phyloP scores from a whole-genome alignment of 1,140 invertebrate genomes.

The Zaprionus lachaisei region DNA sequence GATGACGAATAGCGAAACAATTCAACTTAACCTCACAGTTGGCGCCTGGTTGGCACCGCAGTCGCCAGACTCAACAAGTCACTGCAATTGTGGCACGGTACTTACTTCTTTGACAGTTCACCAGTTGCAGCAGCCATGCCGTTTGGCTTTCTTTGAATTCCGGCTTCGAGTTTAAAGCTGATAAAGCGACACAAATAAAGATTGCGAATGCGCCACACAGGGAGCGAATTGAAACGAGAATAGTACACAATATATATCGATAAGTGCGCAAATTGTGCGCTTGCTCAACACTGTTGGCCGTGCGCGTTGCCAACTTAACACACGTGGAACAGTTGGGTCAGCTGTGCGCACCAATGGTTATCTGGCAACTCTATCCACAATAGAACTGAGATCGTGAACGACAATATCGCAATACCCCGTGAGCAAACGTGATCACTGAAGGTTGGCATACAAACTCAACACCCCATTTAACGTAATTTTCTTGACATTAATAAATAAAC shows the following conservation, averaged over 20 bases:
- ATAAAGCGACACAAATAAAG: constrained; percentile 21
- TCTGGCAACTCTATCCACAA: constrained; percentile 20
- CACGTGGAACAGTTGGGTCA: constrained; percentile 33
- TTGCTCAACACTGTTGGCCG: not conserved
- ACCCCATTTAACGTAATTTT: not conserved
- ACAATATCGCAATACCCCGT: not conserved
- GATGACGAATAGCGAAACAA: constrained; percentile 21
- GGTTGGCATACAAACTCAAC: not conserved
- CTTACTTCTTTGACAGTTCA: constrained; percentile 83
- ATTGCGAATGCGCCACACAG: constrained; percentile 43
- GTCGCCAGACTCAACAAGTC: not conserved
- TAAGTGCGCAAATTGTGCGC: constrained; percentile 9
- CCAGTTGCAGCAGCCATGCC: constrained; percentile 76
- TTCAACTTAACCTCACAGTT: constrained; percentile 73
- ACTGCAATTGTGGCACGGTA: constrained; percentile 21
- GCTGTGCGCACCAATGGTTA: constrained; percentile 4
- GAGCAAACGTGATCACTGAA: not conserved
- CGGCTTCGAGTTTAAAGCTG: constrained; percentile 1
- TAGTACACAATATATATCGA: constrained; percentile 18
- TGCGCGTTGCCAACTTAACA: constrained; percentile 20
- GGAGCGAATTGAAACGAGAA: constrained; percentile 28
- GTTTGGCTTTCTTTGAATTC: constrained; percentile 23
- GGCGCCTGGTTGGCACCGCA: constrained; percentile 27
- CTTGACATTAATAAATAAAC: not conserved
- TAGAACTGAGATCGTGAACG: constrained; percentile 25